Percentiles rank a stretch among this genome's conserved stretches.
These are phyloP conservation scores for Montipora foliosa DNA, from an alignment of 64 coral and sea anemone genomes.

Conservation along the genomic window DNA sequence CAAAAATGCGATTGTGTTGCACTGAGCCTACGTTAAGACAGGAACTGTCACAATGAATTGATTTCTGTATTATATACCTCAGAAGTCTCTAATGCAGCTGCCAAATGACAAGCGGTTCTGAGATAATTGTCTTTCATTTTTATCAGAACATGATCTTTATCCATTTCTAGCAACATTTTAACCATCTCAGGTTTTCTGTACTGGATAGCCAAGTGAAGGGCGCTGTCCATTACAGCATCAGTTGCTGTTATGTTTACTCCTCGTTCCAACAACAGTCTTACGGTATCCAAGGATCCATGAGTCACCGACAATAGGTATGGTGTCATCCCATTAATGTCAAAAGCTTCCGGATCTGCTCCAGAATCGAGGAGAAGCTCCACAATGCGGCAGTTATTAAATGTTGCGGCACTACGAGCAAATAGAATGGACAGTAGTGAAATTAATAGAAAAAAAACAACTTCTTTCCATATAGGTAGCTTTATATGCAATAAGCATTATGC, in stretches of 20 bases:
- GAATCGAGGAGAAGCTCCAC: constrained; percentile 42
- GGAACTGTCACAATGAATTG: too few relatives aligned
- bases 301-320: constrained; percentile 19
- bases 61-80: not conserved
- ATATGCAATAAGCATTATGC: too few relatives aligned
- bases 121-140: constrained; percentile 9
- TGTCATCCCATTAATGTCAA: constrained; percentile 6
- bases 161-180: constrained; percentile 8
- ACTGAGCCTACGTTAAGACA: too few relatives aligned
- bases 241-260: constrained; percentile 13
- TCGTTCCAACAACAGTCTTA: constrained; percentile 33
- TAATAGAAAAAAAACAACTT: not conserved
- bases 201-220: constrained; percentile 8
- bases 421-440: not conserved
- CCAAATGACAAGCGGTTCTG: not conserved
- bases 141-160: not conserved
- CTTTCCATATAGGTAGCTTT: too few relatives aligned
- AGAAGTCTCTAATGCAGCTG: constrained; percentile 9
- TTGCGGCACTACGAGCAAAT: constrained; percentile 10
- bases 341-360: constrained; percentile 26
- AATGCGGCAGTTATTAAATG: constrained; percentile 13
- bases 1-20: too few relatives aligned
- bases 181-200: constrained; percentile 3
- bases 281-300: not conserved
- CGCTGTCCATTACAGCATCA: constrained; percentile 2